phyloP scores from a whole-genome alignment of 1,140 invertebrate genomes.

The Potamilus streckersoni region DNA sequence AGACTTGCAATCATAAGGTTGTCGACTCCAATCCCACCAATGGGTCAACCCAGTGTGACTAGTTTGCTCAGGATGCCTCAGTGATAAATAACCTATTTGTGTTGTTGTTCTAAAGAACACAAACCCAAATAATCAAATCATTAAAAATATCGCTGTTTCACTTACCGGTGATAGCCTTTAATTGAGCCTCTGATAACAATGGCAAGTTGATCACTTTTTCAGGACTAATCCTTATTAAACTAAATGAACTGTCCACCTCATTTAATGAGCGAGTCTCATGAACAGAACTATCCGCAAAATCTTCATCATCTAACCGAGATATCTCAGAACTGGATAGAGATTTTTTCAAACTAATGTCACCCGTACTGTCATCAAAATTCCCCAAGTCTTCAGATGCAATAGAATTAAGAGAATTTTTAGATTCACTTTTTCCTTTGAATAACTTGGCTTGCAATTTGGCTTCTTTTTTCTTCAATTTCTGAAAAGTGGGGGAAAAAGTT shows the following conservation, averaged over 20 bases:
- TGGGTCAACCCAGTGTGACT: too few species aligned
- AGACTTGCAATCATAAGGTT: too few species aligned
- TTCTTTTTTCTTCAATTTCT: slow-evolving; percentile 39
- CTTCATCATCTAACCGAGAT: slow-evolving; percentile 32
- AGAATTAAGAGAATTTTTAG: slow-evolving; percentile 40
- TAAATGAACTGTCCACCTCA: slow-evolving; percentile 40
- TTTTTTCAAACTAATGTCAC: slow-evolving; percentile 30
- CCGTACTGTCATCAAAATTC: slow-evolving; percentile 31
- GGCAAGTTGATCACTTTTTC: slow-evolving; percentile 64
- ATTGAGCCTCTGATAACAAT: slow-evolving; percentile 64
- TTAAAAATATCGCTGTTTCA: background rate
- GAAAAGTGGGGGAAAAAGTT: slow-evolving; percentile 10
- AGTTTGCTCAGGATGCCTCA: background rate
- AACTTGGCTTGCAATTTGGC: slow-evolving; percentile 18
- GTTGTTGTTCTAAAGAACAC: too few species aligned
- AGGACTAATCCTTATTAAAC: slow-evolving; percentile 54
- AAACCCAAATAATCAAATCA: background rate
- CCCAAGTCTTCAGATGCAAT: slow-evolving; percentile 37
- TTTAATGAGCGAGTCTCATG: slow-evolving; percentile 47
- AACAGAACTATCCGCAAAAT: slow-evolving; percentile 37
- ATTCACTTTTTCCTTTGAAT: slow-evolving; percentile 30
- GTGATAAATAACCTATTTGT: background rate
- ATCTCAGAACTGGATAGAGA: slow-evolving; percentile 45
- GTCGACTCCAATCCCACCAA: too few species aligned
- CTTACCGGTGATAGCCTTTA: slow-evolving; percentile 66